phyloP scores from a whole-genome alignment of 2,888 invertebrate genomes.

The Stratiomys singularior region DNA sequence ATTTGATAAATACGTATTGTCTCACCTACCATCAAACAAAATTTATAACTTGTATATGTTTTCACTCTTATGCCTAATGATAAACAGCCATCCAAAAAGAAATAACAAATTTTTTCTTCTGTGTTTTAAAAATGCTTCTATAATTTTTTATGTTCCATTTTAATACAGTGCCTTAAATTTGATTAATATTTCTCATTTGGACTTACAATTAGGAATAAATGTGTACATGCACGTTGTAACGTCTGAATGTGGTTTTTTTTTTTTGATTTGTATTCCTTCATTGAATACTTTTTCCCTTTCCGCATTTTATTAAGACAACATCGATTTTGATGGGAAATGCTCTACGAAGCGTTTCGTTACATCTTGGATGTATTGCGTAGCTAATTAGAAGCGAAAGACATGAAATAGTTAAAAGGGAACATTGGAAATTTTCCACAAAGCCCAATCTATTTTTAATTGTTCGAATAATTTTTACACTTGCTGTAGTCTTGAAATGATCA shows the following conservation, averaged over 20 bases:
- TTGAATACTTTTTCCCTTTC: background rate
- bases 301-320: background rate
- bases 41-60: slow-evolving; percentile 45
- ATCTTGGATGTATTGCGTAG: no score
- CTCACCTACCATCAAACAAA: slow-evolving; percentile 49
- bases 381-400: no score
- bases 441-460: no score
- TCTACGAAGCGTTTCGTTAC: no score
- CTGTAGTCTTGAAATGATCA: no score
- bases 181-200: slow-evolving; percentile 27
- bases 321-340: background rate
- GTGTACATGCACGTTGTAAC: slow-evolving; percentile 16
- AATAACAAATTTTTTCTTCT: slow-evolving; percentile 45
- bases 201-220: slow-evolving; percentile 34
- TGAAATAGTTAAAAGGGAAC: no score
- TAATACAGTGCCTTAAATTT: slow-evolving; percentile 7
- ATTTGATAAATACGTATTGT: slow-evolving; percentile 52
- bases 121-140: slow-evolving; percentile 28
- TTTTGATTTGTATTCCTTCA: background rate
- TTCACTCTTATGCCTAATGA: slow-evolving; percentile 37
- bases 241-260: background rate
- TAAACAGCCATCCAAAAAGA: slow-evolving; percentile 53
- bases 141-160: slow-evolving; percentile 21
- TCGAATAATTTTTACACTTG: no score
- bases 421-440: no score